phyloP scores from a whole-genome alignment of 2,113 vertebrate genomes.

The Hemiprocne comata region DNA sequence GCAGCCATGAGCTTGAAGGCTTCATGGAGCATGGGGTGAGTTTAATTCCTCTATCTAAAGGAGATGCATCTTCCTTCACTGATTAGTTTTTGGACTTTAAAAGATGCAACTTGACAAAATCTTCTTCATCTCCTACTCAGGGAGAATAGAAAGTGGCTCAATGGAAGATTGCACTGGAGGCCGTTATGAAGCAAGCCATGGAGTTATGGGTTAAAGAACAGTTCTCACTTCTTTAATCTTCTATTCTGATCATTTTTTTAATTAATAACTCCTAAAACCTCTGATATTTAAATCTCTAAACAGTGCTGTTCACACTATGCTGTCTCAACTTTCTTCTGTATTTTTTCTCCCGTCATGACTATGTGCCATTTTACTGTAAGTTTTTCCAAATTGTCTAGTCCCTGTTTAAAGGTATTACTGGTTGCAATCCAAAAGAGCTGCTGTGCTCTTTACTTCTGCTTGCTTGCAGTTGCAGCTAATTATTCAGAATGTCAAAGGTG shows the following conservation, averaged over 20 bases:
- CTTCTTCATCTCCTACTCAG: not conserved
- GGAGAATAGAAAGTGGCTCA: not conserved
- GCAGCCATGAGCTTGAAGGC: conserved; percentile 33
- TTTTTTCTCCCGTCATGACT: not conserved
- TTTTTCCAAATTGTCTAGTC: not conserved
- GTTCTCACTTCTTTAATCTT: not conserved
- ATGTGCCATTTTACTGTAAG: not conserved
- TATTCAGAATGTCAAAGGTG: not conserved
- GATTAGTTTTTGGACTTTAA: conserved; percentile 46
- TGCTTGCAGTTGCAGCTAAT: not conserved
- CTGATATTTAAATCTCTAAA: not conserved
- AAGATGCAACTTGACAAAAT: conserved; percentile 26
- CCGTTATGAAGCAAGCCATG: not conserved
- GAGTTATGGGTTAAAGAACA: not conserved
- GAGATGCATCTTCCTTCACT: conserved; percentile 38
- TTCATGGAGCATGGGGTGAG: conserved; percentile 7
- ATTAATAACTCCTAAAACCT: not conserved
- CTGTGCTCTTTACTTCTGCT: not conserved
- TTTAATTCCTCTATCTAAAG: conserved; percentile 34
- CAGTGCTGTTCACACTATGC: not conserved
- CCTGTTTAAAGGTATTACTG: not conserved
- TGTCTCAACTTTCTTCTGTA: not conserved
- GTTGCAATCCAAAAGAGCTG: not conserved
- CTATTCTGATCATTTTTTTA: not conserved
- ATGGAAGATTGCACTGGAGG: not conserved